Conservation (phyloP, 1,140 invertebrate species). For the Aphaenogaster ashmeadi region DNA sequence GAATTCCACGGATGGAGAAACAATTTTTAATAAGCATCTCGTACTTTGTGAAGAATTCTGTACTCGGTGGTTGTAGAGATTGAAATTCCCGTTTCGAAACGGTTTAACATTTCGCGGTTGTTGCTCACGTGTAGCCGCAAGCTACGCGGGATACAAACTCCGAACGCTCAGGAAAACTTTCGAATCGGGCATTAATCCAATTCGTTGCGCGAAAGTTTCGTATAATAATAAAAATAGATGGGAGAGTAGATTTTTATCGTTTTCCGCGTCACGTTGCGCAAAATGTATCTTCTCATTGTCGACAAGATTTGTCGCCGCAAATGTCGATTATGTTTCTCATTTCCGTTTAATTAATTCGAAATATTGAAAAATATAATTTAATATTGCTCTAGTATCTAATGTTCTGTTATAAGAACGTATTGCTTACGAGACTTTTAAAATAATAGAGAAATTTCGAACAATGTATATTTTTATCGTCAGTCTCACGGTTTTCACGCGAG, state of each 20-base stretch:
- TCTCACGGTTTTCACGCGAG: not conserved
- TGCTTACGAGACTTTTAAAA: not conserved
- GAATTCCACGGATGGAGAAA: conserved; percentile 37
- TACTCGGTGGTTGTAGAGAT: conserved; percentile 24
- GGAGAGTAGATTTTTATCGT: conserved; percentile 19
- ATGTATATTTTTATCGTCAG: not conserved
- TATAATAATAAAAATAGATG: conserved; percentile 38
- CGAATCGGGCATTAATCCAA: conserved; percentile 56
- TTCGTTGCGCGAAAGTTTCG: conserved; percentile 52
- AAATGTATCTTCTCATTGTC: not conserved
- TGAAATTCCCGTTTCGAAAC: conserved; percentile 58
- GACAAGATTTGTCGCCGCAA: not conserved
- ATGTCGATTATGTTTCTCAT: not conserved
- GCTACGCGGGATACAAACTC: conserved; percentile 44
- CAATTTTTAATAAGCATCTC: conserved; percentile 57
- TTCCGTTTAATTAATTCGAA: not conserved
- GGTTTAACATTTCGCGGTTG: conserved; percentile 62
- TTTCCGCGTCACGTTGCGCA: not conserved
- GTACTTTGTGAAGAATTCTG: conserved; percentile 48
- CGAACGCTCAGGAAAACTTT: conserved; percentile 39
- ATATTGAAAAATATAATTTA: not conserved
- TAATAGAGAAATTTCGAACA: not conserved
- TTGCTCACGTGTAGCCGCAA: conserved; percentile 59
- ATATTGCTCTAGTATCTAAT: not conserved
- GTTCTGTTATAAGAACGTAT: not conserved